Conservation (phyloP, 2,888 invertebrate species). For the Xestobium rufovillosum region DNA sequence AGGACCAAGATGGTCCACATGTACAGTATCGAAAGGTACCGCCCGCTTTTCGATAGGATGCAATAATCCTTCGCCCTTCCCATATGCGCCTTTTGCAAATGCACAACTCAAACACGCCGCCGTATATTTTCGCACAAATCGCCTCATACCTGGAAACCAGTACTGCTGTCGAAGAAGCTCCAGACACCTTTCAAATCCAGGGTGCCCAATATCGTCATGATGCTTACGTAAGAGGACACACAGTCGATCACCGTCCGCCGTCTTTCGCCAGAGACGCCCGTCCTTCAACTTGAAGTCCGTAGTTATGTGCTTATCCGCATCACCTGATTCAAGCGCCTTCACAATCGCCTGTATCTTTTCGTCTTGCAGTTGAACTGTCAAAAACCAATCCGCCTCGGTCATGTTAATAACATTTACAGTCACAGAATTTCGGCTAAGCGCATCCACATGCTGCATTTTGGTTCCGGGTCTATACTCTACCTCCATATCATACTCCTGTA, state of each 20-base stretch:
- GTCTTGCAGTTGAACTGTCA: too few species aligned
- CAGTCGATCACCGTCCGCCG: slow-evolving; percentile 9
- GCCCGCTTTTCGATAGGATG: slow-evolving; percentile 13
- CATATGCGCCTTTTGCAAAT: slow-evolving; percentile 27
- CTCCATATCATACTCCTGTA: slow-evolving; percentile 23
- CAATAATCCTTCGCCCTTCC: slow-evolving; percentile 11
- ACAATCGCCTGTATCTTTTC: too few species aligned
- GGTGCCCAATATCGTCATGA: too few species aligned
- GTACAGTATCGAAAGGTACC: slow-evolving; percentile 11
- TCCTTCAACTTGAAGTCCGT: slow-evolving; percentile 11
- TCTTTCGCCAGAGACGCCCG: slow-evolving; percentile 20
- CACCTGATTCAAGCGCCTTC: slow-evolving; percentile 7
- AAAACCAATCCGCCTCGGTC: too few species aligned
- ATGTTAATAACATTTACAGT: slow-evolving; percentile 9
- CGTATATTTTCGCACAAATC: slow-evolving; percentile 16
- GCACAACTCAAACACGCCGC: slow-evolving; percentile 29
- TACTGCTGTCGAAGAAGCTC: too few species aligned
- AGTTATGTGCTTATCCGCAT: slow-evolving; percentile 14
- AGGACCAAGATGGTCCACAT: slow-evolving; percentile 24
- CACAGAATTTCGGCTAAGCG: slow-evolving; percentile 17
- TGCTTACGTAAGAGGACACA: too few species aligned
- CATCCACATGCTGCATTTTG: slow-evolving; percentile 22
- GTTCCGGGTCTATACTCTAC: slow-evolving; percentile 18
- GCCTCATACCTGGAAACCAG: slow-evolving; percentile 18
- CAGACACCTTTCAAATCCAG: too few species aligned